Conservation (phyloP, 1,140 invertebrate genomes). For the Hyphantria cunea region DNA sequence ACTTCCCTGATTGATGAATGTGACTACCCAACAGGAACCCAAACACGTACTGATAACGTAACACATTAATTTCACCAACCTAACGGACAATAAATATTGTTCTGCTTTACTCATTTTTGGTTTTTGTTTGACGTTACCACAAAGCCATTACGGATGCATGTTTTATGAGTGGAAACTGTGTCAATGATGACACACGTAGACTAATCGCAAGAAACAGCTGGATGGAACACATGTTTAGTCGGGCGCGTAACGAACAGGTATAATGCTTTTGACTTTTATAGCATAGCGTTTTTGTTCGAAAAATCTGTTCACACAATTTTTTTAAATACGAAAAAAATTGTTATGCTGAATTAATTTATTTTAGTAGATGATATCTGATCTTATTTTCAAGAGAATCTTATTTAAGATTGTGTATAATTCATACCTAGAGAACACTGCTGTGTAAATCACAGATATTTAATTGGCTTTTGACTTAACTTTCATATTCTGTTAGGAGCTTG, state of each 20-base stretch:
- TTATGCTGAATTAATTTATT: too few species aligned
- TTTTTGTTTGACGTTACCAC: conserved; percentile 23
- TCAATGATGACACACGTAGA: neutral
- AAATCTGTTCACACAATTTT: too few species aligned
- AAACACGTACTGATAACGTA: conserved; percentile 65
- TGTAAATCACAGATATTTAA: too few species aligned
- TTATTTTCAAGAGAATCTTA: too few species aligned
- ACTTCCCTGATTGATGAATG: conserved; percentile 70
- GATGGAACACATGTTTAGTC: neutral
- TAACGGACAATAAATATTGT: conserved; percentile 37
- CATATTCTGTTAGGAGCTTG: too few species aligned
- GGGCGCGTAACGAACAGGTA: neutral
- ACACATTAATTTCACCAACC: conserved; percentile 62
- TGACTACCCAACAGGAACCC: conserved; percentile 37
- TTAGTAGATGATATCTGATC: too few species aligned
- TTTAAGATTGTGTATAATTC: too few species aligned
- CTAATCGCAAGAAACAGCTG: neutral
- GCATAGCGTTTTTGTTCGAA: too few species aligned
- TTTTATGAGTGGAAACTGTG: conserved; percentile 8
- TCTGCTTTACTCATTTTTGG: conserved; percentile 24
- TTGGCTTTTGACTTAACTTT: too few species aligned
- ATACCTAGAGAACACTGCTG: too few species aligned
- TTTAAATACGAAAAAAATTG: too few species aligned
- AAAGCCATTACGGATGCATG: conserved; percentile 8
- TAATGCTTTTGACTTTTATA: neutral